A percentile compares a stretch with the other conserved stretches of the same genome.
Conservation (phyloP, 2,113 vertebrate species). For the Antechinus flavipes region DNA sequence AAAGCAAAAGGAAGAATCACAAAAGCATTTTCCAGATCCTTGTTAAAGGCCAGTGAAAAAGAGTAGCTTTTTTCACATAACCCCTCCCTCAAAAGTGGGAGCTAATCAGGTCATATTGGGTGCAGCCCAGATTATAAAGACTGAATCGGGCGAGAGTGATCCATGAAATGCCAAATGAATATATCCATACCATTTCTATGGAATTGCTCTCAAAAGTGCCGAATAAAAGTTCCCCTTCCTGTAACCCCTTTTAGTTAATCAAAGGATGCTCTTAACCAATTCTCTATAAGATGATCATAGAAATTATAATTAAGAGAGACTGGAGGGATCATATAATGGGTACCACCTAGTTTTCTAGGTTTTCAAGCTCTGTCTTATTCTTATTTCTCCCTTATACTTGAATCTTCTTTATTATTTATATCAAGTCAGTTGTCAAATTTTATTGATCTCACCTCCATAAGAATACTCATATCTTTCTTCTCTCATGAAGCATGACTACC, state of each 20-base stretch:
- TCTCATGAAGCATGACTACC: neutral
- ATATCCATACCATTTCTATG: neutral
- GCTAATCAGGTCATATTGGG: neutral
- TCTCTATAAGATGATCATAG: neutral
- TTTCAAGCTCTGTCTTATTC: neutral
- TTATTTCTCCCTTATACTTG: neutral
- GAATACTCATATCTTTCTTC: neutral
- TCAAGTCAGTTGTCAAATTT: neutral
- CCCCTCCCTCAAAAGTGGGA: neutral
- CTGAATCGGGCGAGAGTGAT: neutral
- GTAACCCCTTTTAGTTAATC: neutral
- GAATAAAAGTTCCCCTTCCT: neutral
- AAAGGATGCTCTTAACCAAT: neutral
- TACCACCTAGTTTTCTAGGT: neutral
- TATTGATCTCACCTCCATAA: neutral
- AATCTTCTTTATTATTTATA: neutral
- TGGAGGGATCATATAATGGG: neutral
- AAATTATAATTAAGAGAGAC: neutral
- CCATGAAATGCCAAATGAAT: neutral
- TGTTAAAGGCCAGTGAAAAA: neutral
- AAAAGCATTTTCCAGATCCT: neutral
- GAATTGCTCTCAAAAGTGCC: neutral
- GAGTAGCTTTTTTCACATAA: neutral
- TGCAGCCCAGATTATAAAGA: neutral
- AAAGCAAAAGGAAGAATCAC: neutral